Evolutionary conservation across 2,888 invertebrate species (phyloP), one percentile per base, ranked within the genome.

Genomic region (Podabrus alpinus): DNA sequence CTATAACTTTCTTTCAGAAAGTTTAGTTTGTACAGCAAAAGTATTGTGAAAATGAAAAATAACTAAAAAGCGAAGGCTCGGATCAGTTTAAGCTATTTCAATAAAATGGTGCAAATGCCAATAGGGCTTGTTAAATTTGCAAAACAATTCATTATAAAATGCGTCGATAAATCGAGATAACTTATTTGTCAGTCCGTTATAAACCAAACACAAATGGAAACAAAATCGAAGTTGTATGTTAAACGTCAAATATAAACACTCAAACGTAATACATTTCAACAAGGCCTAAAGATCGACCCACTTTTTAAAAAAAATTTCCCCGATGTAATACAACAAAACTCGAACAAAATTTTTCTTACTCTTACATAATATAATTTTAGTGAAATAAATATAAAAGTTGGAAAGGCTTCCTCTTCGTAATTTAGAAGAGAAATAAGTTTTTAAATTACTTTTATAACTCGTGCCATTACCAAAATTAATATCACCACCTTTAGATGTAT

Each of bases 191-290:
- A 21, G 17, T 17, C 13, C 16, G n/a, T 64, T 19, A 64, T 64
- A 64, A 64, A 64, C 62, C 19, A 64, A 64, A 21, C 19, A 64
- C 62, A 64, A 64, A 64, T 64, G 62, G 62, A 64, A 64, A 64
- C 21, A 64, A 19, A 64, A 64, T 64, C 21, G 62, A 19, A 21
- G 62, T 9, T 64, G 62, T 64, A 64, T 64, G 62, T 64, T 64
- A 64, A 64, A 64, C 62, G 62, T 64, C 62, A 64, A 64, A 64
- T 64, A 64, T 64, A 64, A 64, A 64, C 62, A 64, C 62, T 64
- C 19, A n/a, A 19, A 64, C 17, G 21, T 64, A 64, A 64, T 64
- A 21, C 62, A 64, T 21, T 64, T 64, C 62, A 64, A 64, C 62
- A 64, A 64, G 62, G 13, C 62, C 62, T 19, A 60, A 9, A 21